These are phyloP conservation scores for Candidula unifasciata DNA, from an alignment of 2,888 invertebrate species.

Conservation along the genomic window DNA sequence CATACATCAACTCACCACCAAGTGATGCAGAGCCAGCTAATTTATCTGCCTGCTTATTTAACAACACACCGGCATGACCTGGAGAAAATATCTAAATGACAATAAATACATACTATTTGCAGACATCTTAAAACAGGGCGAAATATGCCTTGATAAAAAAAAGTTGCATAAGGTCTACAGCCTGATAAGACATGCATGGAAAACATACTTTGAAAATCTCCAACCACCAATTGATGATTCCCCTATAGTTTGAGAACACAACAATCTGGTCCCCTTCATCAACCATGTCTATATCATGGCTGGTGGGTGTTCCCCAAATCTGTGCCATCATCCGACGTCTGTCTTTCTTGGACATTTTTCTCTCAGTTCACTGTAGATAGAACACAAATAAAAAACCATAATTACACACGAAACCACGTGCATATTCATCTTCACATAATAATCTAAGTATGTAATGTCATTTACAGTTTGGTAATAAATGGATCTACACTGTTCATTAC, in stretches of 20 bases:
- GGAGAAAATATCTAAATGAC: too few relatives aligned
- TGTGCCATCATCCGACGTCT: slow-evolving; percentile 65
- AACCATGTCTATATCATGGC: slow-evolving; percentile 71
- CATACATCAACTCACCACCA: too few relatives aligned
- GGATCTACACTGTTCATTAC: too few relatives aligned
- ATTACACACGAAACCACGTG: too few relatives aligned
- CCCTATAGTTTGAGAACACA: slow-evolving; percentile 65
- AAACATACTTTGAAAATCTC: slow-evolving; percentile 61
- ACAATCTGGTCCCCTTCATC: slow-evolving; percentile 72
- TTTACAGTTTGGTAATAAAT: neutral
- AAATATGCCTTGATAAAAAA: too few relatives aligned
- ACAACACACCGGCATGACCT: too few relatives aligned
- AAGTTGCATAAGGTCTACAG: too few relatives aligned
- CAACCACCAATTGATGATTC: slow-evolving; percentile 70
- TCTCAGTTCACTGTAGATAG: neutral
- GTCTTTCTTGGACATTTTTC: slow-evolving; percentile 66
- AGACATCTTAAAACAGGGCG: too few relatives aligned
- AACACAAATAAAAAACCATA: neutral
- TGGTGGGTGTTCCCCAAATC: slow-evolving; percentile 72
- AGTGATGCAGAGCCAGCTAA: too few relatives aligned
- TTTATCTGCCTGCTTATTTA: too few relatives aligned
- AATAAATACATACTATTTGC: too few relatives aligned
- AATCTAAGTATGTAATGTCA: neutral
- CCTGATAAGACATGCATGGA: too few relatives aligned
- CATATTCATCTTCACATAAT: neutral